Conservation (phyloP, 1,140 invertebrate species). For the Heliconius nattereri region DNA sequence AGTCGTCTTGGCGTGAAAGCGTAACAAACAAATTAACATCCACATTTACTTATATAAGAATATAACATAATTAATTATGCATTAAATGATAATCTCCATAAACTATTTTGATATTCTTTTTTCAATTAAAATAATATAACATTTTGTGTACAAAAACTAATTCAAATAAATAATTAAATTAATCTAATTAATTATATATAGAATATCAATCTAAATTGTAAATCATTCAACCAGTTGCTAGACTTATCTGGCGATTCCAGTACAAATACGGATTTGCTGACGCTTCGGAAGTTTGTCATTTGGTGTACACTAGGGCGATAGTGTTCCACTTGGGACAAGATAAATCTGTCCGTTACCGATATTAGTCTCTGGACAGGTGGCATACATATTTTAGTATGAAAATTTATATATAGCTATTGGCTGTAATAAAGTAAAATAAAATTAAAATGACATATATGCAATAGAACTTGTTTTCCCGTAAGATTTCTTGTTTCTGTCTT, state of each 20-base stretch:
- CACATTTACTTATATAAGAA: too few species aligned
- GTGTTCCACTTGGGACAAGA: conserved; percentile 42
- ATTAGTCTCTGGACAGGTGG: not conserved
- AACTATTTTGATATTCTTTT: too few species aligned
- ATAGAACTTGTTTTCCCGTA: not conserved
- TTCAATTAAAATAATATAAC: too few species aligned
- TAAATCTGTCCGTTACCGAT: not conserved
- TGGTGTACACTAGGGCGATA: conserved; percentile 50
- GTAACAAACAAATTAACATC: too few species aligned
- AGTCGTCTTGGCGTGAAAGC: too few species aligned
- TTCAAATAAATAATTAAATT: not conserved
- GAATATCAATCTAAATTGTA: not conserved
- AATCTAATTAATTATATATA: not conserved
- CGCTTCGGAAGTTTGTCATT: conserved; percentile 67
- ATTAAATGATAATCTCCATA: too few species aligned
- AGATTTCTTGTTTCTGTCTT: too few species aligned
- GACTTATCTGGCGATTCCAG: conserved; percentile 38
- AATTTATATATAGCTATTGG: not conserved
- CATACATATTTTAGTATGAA: not conserved
- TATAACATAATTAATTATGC: too few species aligned
- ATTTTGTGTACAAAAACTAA: too few species aligned
- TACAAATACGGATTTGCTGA: conserved; percentile 65
- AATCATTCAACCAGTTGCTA: conserved; percentile 26
- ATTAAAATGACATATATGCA: not conserved
- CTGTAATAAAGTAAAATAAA: not conserved